Evolutionary conservation across 92 coral and sea anemone species (phyloP), one percentile per base, ranked within the genome.

Genomic region (Meandrina meandrites): DNA sequence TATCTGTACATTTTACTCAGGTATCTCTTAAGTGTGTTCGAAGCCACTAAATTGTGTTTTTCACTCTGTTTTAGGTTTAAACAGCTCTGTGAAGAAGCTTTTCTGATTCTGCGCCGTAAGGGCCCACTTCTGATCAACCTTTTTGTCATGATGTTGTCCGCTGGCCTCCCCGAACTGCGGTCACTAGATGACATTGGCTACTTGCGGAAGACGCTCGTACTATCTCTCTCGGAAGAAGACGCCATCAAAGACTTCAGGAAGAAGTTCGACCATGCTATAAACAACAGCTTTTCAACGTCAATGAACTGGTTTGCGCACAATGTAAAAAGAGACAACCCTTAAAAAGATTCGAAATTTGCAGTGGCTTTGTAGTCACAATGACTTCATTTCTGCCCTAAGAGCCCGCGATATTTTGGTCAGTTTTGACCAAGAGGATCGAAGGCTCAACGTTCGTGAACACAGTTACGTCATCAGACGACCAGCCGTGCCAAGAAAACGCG

Each of bases 91-190:
- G 96, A 89, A 84, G 78, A 86, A n/a, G 99, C 99, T 13, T 97
- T 92, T 79, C 91, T 89, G 28, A 93, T 93, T 47, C 90, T 97
- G 35, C 96, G 98, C 32, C 95, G 94, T 60, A 91, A 94, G 74
- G 96, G 97, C 31, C 86, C 89, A 24, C 91, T 97, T 81, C 84
- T 97, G 35, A 97, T 97, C 89, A 97, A 93, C 50, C 92, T 97
- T 56, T 97, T 97, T 71, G 92, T 93, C 37, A 97, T 97, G 99
- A 97, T 97, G 99, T 86, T 97, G 54, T 95, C 99, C 69, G 95
- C 99, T 40, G 99, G 99, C 64, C 91, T 97, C 31, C 99, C 99
- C 0, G 99, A 97, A 88, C 91, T 97, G 86, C 97, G 98, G 30
- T 88, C 93, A 17, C 87, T 91, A 22, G 90, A 87, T 42, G 99